Evolutionary conservation across 1,140 invertebrate genomes (phyloP).

Genomic region (Ostrea denselamellosa): DNA sequence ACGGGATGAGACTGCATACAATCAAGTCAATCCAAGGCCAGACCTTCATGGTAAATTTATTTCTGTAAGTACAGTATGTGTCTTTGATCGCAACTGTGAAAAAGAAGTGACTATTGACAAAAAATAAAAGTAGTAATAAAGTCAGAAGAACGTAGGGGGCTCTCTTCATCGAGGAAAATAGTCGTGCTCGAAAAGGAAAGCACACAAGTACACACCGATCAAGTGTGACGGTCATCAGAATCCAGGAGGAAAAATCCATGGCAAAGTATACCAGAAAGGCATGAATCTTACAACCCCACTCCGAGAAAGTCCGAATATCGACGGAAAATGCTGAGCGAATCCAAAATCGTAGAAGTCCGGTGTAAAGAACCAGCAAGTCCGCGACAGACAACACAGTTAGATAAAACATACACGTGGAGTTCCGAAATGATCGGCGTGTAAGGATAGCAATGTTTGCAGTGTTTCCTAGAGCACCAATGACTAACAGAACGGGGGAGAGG

Average conservation of each 20-base stretch:
- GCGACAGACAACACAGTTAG: constrained; percentile 62
- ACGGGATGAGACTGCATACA: constrained; percentile 70
- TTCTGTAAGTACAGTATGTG: neutral
- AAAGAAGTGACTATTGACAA: constrained; percentile 69
- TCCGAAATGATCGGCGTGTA: constrained; percentile 56
- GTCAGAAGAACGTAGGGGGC: constrained; percentile 49
- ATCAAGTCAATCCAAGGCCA: constrained; percentile 75
- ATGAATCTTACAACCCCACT: constrained; percentile 66
- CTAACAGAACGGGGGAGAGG: constrained; percentile 60
- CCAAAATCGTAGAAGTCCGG: constrained; percentile 65
- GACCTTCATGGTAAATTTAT: constrained; percentile 57
- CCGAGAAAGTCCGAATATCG: constrained; percentile 60
- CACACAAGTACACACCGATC: constrained; percentile 67
- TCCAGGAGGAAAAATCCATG: constrained; percentile 65
- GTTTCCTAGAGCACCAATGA: constrained; percentile 68
- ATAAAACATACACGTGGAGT: constrained; percentile 68
- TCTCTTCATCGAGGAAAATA: constrained; percentile 57
- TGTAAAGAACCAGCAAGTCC: constrained; percentile 67
- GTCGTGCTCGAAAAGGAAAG: constrained; percentile 60
- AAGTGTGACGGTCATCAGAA: constrained; percentile 66
- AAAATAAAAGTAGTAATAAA: constrained; percentile 47
- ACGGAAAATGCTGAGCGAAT: constrained; percentile 57
- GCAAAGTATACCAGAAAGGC: constrained; percentile 67
- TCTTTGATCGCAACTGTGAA: constrained; percentile 60
- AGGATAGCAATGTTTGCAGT: constrained; percentile 67